Percentiles rank a stretch among this genome's conserved stretches.
phyloP scores from a whole-genome alignment of 2,797 vertebrate species.

The Ciconia nigra region DNA sequence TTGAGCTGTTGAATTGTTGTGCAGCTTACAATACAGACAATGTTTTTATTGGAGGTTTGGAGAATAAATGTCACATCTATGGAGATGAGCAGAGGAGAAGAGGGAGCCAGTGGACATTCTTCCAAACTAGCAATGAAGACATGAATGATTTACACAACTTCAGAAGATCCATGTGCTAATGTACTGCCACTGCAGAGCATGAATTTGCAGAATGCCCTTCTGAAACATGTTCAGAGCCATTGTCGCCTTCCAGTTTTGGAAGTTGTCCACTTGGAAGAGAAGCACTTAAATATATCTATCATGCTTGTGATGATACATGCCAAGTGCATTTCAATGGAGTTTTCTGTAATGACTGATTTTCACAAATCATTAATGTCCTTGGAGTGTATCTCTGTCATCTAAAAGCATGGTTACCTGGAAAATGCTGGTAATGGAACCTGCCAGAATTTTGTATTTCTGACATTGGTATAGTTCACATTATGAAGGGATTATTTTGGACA shows the following conservation, averaged over 20 bases:
- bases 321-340: neutral
- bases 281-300: neutral
- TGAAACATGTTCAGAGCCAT: neutral
- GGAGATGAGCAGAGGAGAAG: neutral
- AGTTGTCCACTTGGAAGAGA: neutral
- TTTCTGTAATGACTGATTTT: neutral
- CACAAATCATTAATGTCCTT: neutral
- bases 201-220: neutral
- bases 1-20: constrained; percentile 1
- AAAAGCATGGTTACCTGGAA: neutral
- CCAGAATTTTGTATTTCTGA: neutral
- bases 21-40: neutral
- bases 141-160: neutral
- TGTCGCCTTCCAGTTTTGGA: neutral
- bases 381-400: neutral
- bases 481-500: neutral
- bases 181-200: neutral
- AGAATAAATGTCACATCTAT: neutral
- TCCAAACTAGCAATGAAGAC: neutral
- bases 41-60: neutral
- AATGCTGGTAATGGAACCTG: neutral
- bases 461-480: neutral
- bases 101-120: neutral
- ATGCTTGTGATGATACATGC: neutral
- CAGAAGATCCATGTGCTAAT: neutral